Conservation (phyloP, 2,113 vertebrate genomes). For the Zapornia atra region DNA sequence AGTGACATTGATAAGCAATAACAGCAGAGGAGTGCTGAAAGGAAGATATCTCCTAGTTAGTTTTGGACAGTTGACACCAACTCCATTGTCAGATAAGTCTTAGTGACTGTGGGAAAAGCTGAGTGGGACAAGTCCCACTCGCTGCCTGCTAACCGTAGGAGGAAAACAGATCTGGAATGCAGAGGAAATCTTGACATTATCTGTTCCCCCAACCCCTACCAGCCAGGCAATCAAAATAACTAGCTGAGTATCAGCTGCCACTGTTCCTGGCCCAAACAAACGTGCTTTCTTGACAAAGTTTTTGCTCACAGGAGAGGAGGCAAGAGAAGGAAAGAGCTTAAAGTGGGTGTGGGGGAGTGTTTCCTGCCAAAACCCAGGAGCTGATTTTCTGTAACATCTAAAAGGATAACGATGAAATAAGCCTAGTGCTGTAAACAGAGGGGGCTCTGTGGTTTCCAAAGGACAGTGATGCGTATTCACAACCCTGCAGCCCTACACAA, state of each 20-base stretch:
- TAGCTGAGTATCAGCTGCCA: conserved; percentile 14
- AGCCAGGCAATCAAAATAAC: conserved; percentile 41
- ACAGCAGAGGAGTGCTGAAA: conserved; percentile 56
- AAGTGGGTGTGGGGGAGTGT: not conserved
- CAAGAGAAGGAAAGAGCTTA: not conserved
- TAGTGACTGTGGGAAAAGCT: conserved; percentile 65
- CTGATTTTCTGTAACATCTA: conserved; percentile 2
- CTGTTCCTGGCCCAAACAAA: conserved; percentile 40
- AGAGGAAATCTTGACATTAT: conserved; percentile 62
- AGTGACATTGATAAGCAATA: conserved; percentile 59
- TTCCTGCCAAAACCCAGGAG: conserved; percentile 20
- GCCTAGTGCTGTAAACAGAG: not conserved
- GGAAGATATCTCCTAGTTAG: conserved; percentile 71
- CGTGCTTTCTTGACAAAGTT: conserved; percentile 11
- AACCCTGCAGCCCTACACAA: not conserved
- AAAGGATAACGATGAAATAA: conserved; percentile 9
- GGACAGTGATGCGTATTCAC: not conserved
- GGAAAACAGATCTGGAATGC: conserved; percentile 55
- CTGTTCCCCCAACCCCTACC: conserved; percentile 23
- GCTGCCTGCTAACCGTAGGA: not conserved
- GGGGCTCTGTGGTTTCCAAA: conserved; percentile 12
- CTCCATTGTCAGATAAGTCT: conserved; percentile 57
- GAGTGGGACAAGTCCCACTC: conserved; percentile 65
- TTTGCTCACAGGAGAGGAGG: not conserved
- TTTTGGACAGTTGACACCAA: conserved; percentile 72